Conservation (phyloP, 35 echinoderm and acorn worm species). For the Anneissia japonica region DNA sequence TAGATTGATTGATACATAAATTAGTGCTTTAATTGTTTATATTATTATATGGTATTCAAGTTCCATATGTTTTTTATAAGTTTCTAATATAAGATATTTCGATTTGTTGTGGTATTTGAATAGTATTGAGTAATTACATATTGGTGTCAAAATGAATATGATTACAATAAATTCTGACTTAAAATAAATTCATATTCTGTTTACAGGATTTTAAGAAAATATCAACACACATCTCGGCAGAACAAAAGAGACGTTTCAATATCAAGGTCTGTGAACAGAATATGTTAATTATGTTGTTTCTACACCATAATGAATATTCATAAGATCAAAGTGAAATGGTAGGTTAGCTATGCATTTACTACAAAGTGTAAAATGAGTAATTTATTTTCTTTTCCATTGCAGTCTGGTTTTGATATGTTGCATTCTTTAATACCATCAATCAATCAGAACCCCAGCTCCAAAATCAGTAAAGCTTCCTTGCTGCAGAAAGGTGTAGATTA, state of each 20-base stretch:
- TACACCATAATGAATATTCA: no score
- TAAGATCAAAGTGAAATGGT: not conserved
- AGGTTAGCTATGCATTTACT: not conserved
- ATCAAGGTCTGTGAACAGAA: conserved; percentile 61
- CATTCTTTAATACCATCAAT: conserved; percentile 75
- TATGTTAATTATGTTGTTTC: no score
- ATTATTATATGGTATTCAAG: no score
- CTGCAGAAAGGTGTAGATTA: conserved; percentile 93
- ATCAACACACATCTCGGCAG: conserved; percentile 65
- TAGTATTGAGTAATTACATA: no score
- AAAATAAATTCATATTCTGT: no score
- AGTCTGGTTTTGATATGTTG: conserved; percentile 94
- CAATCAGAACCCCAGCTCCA: conserved; percentile 71
- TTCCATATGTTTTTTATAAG: no score
- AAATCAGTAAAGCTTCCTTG: conserved; percentile 97
- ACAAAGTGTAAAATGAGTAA: not conserved
- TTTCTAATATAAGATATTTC: no score
- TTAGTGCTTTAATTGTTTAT: no score
- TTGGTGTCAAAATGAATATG: no score
- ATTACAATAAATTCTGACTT: no score
- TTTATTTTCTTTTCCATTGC: conserved; percentile 19
- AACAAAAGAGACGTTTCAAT: conserved; percentile 87
- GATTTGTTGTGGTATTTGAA: no score
- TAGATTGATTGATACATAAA: no score
- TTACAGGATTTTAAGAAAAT: not conserved